phyloP scores from a whole-genome alignment of 2,113 vertebrate species.

The Chaetorhynchus papuensis region DNA sequence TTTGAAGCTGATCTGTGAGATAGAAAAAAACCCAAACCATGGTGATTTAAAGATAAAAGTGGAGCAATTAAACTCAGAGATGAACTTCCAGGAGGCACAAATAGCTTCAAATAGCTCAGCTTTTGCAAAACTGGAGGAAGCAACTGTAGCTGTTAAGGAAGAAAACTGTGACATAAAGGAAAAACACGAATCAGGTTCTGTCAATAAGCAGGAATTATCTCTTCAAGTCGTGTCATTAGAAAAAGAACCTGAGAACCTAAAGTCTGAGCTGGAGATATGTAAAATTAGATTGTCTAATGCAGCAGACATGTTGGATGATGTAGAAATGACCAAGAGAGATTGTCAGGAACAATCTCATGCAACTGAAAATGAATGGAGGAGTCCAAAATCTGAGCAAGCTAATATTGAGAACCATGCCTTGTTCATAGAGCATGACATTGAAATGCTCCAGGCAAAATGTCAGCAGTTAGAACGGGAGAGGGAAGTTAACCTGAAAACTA shows the following conservation, averaged over 20 bases:
- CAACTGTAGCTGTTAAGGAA: slow-evolving; percentile 59
- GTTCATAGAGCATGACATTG: slow-evolving; percentile 70
- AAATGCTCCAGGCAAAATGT: slow-evolving; percentile 72
- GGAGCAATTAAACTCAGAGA: slow-evolving; percentile 56
- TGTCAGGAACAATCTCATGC: slow-evolving; percentile 76
- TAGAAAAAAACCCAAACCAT: slow-evolving; percentile 14
- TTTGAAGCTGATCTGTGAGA: not conserved
- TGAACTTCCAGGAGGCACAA: slow-evolving; percentile 63
- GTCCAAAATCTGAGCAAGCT: slow-evolving; percentile 72
- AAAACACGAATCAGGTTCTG: slow-evolving; percentile 34
- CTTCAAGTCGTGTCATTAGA: slow-evolving; percentile 38
- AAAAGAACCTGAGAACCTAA: slow-evolving; percentile 61
- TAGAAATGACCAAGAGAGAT: slow-evolving; percentile 63
- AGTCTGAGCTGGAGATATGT: slow-evolving; percentile 61
- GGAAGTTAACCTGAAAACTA: slow-evolving; percentile 66
- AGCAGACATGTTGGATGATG: slow-evolving; percentile 53
- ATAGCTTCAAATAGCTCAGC: slow-evolving; percentile 60
- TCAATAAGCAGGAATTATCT: slow-evolving; percentile 54
- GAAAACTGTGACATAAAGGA: slow-evolving; percentile 49
- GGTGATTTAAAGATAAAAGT: slow-evolving; percentile 34
- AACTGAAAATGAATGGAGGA: slow-evolving; percentile 71
- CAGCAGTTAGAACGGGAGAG: slow-evolving; percentile 68
- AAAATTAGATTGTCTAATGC: slow-evolving; percentile 53
- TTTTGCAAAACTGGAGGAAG: slow-evolving; percentile 66
- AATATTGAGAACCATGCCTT: slow-evolving; percentile 70